phyloP scores from a whole-genome alignment of 2,797 vertebrate genomes.

The Acestrorhynchus altus region DNA sequence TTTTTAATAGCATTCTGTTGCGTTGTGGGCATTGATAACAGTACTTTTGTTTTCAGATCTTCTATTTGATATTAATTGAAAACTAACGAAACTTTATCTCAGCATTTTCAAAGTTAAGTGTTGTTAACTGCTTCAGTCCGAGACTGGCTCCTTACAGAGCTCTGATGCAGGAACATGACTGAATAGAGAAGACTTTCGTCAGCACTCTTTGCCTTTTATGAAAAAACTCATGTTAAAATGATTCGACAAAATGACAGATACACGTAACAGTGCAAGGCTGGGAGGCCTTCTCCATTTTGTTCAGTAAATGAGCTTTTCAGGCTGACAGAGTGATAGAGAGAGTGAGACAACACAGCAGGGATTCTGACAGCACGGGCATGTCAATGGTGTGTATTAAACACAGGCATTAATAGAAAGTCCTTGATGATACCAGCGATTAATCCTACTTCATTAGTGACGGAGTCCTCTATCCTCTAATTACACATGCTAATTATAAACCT shows the following conservation, averaged over 20 bases:
- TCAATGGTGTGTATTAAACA: slow-evolving; percentile 43
- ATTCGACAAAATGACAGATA: not conserved
- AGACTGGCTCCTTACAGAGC: not conserved
- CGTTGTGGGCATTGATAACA: no score
- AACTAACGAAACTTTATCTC: not conserved
- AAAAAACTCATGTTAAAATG: slow-evolving; percentile 13
- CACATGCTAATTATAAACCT: slow-evolving; percentile 59
- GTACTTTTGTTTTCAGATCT: no score
- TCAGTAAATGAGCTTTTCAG: not conserved
- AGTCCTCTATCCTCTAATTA: slow-evolving; percentile 58
- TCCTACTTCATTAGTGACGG: slow-evolving; percentile 59
- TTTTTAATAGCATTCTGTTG: no score
- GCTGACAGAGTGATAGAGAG: slow-evolving; percentile 15
- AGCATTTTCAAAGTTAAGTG: not conserved
- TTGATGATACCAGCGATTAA: slow-evolving; percentile 60
- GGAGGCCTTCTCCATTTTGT: slow-evolving; percentile 10
- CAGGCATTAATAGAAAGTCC: slow-evolving; percentile 55
- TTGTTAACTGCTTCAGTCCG: not conserved
- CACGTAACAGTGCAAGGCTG: not conserved
- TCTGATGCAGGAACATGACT: not conserved
- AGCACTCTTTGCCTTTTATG: not conserved
- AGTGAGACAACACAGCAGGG: slow-evolving; percentile 20
- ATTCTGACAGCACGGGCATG: slow-evolving; percentile 29
- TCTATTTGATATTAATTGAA: no score
- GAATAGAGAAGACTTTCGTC: not conserved